These are phyloP conservation scores for Periplaneta americana DNA, from an alignment of 1,140 invertebrate genomes.

Conservation along the genomic window DNA sequence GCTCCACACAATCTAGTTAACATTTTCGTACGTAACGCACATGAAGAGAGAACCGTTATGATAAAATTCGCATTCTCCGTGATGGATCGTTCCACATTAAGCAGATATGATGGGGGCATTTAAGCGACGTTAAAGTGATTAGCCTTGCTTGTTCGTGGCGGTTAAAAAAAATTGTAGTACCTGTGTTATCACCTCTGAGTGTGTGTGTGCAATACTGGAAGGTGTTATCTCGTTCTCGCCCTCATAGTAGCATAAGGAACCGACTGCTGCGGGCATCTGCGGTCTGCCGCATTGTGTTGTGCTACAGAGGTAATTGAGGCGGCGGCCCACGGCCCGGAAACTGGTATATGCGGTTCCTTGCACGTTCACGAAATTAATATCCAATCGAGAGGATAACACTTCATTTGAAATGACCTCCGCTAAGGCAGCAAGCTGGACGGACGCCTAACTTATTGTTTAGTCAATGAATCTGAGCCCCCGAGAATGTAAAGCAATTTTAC, in stretches of 20 bases:
- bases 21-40: too few species aligned
- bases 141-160: neutral
- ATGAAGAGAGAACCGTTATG: too few species aligned
- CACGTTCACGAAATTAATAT: neutral
- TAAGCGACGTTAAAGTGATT: neutral
- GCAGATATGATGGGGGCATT: neutral
- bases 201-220: neutral
- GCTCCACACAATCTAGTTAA: too few species aligned
- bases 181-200: too few species aligned
- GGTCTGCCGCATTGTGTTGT: neutral
- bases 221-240: too few species aligned
- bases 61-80: neutral
- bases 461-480: too few species aligned
- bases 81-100: neutral
- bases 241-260: neutral
- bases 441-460: too few species aligned
- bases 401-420: too few species aligned
- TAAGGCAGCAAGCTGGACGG: too few species aligned
- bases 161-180: too few species aligned
- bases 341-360: neutral
- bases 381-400: too few species aligned
- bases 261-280: neutral
- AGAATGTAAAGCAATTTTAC: too few species aligned
- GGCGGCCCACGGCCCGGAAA: neutral
- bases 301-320: neutral